Evolutionary conservation across 2,888 invertebrate genomes (phyloP).

Genomic region (Protonemura montana): DNA sequence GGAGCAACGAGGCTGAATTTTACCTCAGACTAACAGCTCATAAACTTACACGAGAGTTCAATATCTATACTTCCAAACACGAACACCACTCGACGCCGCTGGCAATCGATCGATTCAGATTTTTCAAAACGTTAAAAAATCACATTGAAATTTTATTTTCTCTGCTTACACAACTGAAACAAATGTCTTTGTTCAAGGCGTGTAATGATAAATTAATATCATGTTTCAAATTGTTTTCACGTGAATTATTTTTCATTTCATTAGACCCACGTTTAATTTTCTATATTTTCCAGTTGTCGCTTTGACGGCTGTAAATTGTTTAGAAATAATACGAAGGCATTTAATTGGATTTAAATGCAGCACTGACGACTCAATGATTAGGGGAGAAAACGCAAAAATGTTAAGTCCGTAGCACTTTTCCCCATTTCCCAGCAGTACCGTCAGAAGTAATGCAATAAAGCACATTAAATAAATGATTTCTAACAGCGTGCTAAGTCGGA

Average conservation of each 20-base stretch:
- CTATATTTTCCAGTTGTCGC: not conserved
- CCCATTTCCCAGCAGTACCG: not conserved
- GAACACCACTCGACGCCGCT: not conserved
- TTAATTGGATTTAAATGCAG: not conserved
- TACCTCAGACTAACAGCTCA: not conserved
- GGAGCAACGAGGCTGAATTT: not conserved
- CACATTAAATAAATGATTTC: not conserved
- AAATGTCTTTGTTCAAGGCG: not conserved
- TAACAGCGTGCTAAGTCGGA: not conserved
- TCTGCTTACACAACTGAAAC: not conserved
- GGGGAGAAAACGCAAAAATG: not conserved
- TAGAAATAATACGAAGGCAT: not conserved
- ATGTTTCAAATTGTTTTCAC: not conserved
- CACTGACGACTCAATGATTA: not conserved
- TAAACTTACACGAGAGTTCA: not conserved
- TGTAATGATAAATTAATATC: not conserved
- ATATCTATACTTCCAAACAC: not conserved
- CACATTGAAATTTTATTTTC: not conserved
- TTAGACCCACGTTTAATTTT: not conserved
- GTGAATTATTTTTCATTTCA: not conserved
- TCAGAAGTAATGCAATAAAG: not conserved
- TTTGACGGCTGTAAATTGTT: not conserved
- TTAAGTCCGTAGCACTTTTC: not conserved
- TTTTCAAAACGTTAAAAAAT: not conserved
- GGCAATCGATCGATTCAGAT: not conserved